phyloP scores from a whole-genome alignment of 2,797 vertebrate genomes.

The Prunella strophiata region DNA sequence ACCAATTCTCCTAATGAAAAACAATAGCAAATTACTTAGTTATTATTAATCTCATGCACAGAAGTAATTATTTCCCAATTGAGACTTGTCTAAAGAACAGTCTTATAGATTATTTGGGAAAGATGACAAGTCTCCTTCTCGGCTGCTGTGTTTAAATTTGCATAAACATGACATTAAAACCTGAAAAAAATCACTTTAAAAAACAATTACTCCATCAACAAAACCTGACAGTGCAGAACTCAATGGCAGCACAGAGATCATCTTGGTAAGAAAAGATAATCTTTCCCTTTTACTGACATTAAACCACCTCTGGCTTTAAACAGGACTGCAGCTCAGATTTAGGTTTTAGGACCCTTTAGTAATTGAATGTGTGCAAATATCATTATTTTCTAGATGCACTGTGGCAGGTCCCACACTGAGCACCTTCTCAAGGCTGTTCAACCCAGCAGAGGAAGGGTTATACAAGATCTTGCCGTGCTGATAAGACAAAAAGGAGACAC shows the following conservation, averaged over 20 bases:
- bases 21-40: conserved; percentile 2
- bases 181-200: background rate
- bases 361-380: background rate
- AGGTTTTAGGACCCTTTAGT: conserved; percentile 20
- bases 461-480: background rate
- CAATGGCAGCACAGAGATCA: background rate
- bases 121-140: background rate
- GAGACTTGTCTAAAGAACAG: conserved; percentile 20
- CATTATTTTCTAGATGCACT: conserved; percentile 17
- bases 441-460: background rate
- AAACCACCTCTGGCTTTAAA: background rate
- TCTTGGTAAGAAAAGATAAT: background rate
- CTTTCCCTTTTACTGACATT: background rate
- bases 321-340: background rate
- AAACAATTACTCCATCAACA: conserved; percentile 40
- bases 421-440: background rate
- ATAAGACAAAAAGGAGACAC: conserved; percentile 32
- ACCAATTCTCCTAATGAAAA: background rate
- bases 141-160: conserved; percentile 10
- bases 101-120: conserved; percentile 38
- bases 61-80: conserved; percentile 32
- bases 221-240: conserved; percentile 31
- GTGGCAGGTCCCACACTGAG: background rate
- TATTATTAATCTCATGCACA: conserved; percentile 10
- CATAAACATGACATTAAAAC: conserved; percentile 37